Evolutionary conservation across 1,140 invertebrate genomes (phyloP).

Genomic region (Bilobella aurantiaca): DNA sequence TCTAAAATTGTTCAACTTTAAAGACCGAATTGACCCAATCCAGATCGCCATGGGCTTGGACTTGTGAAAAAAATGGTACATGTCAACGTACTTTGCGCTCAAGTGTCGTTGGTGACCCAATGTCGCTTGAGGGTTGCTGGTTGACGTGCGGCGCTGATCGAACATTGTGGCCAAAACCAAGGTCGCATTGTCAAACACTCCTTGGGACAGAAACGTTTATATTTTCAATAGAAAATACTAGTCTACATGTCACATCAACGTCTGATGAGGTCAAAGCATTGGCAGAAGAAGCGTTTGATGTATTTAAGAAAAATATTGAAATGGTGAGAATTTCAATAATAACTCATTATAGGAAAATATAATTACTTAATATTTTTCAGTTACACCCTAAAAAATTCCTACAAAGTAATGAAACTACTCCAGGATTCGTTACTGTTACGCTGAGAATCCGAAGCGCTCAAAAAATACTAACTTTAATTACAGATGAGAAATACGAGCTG

Average conservation of each 20-base stretch:
- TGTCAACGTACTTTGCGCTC: neutral
- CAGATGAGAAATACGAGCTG: neutral
- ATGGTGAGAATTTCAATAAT: neutral
- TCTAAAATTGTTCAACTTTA: neutral
- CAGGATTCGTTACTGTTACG: neutral
- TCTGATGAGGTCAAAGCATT: neutral
- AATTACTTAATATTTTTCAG: neutral
- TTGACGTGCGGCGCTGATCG: conserved; percentile 14
- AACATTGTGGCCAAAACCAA: conserved; percentile 18
- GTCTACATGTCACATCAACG: neutral
- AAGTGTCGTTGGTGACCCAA: neutral
- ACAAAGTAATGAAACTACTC: neutral
- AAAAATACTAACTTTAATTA: neutral
- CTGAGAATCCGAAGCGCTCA: neutral
- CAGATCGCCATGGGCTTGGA: conserved; percentile 18
- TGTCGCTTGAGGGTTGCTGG: conserved; percentile 22
- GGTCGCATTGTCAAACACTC: neutral
- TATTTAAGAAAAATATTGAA: neutral
- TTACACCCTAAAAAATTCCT: conserved; percentile 7
- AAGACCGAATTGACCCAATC: no score
- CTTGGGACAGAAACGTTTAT: neutral
- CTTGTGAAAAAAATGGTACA: neutral
- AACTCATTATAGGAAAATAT: neutral
- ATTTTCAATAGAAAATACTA: neutral
- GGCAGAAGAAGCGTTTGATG: neutral